Evolutionary conservation across 2,888 invertebrate genomes (phyloP), one percentile per base, ranked within the genome.

Genomic region (Rambutsinella grinnellia): DNA sequence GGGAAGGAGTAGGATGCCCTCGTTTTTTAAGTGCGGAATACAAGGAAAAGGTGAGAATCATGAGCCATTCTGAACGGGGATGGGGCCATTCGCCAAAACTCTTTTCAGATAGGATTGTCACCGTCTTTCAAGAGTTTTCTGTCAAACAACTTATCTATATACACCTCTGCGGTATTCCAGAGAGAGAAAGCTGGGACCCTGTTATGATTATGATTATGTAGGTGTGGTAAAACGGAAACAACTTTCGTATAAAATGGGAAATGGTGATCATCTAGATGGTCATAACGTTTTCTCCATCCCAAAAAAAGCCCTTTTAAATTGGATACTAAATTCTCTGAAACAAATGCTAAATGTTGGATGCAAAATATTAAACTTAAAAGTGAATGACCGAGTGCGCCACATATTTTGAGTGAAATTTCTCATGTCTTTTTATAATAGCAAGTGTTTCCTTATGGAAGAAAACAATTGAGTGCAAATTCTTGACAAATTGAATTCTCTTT

Each of bases 381-480:
- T 15, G 51, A 51, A 5, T 15, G n/a, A 54, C 6, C 24, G 56
- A 27, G 27, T 56, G 56, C 56, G 28, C 56, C n/a, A n/a, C n/a
- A n/a, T n/a, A n/a, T n/a, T n/a, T n/a, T n/a, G n/a, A n/a, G n/a
- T n/a, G n/a, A n/a, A n/a, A n/a, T n/a, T n/a, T n/a, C n/a, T n/a
- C n/a, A n/a, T 54, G 15, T 27, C 54, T 17, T 24, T 24, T 6
- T 15, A 24, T 54, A 54, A 5, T 49, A 44, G 44, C 44, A 44
- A 13, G 44, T 44, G 13, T 44, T n/a, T n/a, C n/a, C n/a, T n/a
- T n/a, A n/a, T n/a, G n/a, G n/a, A n/a, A n/a, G n/a, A 13, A 13
- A 44, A 44, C 8, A 44, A 63, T 63, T 66, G 66, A 54, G 65
- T 65, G 56, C 56, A 66, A 66, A 66, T 67, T 67, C 67, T 19